phyloP scores from a whole-genome alignment of 2,113 vertebrate species.

The Misgurnus anguillicaudatus region DNA sequence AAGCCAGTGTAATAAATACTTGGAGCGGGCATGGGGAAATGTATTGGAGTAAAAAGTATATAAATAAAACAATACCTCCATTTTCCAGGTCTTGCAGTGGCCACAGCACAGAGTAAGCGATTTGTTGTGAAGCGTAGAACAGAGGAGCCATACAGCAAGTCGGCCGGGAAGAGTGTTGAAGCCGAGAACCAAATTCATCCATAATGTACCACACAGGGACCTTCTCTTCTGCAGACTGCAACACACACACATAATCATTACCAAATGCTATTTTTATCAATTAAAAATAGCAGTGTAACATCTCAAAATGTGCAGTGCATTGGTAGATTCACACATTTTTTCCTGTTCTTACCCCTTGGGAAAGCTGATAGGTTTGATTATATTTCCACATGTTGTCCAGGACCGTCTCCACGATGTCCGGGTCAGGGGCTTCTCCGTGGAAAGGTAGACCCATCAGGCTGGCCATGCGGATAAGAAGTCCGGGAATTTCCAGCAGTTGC shows the following conservation, averaged over 20 bases:
- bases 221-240: constrained; percentile 81
- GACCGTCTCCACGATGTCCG: constrained; percentile 76
- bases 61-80: constrained; percentile 86
- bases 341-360: constrained; percentile 80
- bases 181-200: constrained; percentile 94
- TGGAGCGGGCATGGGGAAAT: no score
- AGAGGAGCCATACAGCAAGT: constrained; percentile 87
- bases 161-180: constrained; percentile 86
- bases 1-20: no score
- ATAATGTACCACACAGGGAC: constrained; percentile 96
- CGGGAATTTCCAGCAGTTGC: constrained; percentile 84
- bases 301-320: not conserved
- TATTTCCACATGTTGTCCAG: constrained; percentile 93
- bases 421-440: constrained; percentile 83
- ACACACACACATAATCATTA: not conserved
- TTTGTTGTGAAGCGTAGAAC: constrained; percentile 79
- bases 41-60: no score
- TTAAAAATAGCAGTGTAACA: not conserved
- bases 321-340: not conserved
- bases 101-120: constrained; percentile 90
- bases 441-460: constrained; percentile 85
- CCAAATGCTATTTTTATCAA: no score
- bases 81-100: constrained; percentile 84
- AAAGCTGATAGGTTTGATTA: constrained; percentile 92
- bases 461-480: constrained; percentile 87